These are phyloP conservation scores for Hetaerina titia DNA, from an alignment of 2,888 invertebrate genomes.

Conservation along the genomic window DNA sequence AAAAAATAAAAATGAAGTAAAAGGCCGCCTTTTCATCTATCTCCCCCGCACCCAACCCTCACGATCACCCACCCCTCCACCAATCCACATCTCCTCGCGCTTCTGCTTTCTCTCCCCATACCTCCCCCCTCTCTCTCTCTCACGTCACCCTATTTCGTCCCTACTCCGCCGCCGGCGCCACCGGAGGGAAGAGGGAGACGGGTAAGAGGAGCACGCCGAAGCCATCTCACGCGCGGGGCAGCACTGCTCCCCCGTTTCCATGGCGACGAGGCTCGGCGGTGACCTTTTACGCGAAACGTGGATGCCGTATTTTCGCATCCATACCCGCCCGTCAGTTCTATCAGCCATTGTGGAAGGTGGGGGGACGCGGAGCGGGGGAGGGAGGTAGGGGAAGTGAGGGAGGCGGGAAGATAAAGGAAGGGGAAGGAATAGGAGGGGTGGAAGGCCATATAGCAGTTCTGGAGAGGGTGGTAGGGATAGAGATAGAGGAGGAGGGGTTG, in stretches of 20 bases:
- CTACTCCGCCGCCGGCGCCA: constrained; percentile 5
- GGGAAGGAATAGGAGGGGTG: too few species aligned
- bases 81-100: neutral
- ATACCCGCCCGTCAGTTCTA: neutral
- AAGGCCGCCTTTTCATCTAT: too few species aligned
- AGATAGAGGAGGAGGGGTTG: too few species aligned
- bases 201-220: neutral
- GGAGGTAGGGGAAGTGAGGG: too few species aligned
- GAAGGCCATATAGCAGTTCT: too few species aligned
- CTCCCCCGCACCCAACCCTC: too few species aligned
- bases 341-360: neutral
- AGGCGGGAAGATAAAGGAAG: too few species aligned
- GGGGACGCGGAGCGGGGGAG: too few species aligned
- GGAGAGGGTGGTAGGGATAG: too few species aligned
- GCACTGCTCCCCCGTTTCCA: neutral
- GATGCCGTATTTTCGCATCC: neutral
- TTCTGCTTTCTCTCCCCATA: neutral
- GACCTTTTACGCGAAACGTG: constrained; percentile 5
- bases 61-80: too few species aligned
- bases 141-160: neutral
- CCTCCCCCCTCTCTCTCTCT: neutral
- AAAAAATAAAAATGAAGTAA: too few species aligned
- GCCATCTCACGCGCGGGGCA: neutral
- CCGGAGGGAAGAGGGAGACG: neutral
- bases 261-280: neutral